These are phyloP conservation scores for Stichopus chloronotus DNA, from an alignment of 35 echinoderm and acorn worm genomes.

Conservation along the genomic window DNA sequence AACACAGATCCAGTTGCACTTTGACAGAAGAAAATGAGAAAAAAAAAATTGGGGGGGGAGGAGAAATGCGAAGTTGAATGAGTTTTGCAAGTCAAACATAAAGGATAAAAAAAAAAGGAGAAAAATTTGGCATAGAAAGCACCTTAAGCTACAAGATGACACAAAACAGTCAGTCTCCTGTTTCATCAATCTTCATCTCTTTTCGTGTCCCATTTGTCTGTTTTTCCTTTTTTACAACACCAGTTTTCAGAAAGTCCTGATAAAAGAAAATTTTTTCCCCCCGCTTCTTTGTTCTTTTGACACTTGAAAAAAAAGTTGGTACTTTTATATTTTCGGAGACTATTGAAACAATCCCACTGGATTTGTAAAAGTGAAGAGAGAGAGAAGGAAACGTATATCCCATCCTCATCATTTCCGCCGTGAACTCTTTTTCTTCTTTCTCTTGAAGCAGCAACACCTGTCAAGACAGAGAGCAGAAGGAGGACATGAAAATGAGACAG, in stretches of 20 bases:
- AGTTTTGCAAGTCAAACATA: background rate
- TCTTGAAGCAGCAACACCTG: constrained; percentile 99
- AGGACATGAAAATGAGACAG: background rate
- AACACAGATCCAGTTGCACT: background rate
- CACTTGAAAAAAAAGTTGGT: constrained; percentile 6
- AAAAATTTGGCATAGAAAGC: constrained; percentile 42
- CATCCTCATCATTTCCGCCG: constrained; percentile 71
- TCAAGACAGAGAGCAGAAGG: constrained; percentile 43
- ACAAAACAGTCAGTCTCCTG: background rate
- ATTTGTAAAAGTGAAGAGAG: background rate
- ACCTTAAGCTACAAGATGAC: constrained; percentile 22
- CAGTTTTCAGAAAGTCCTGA: background rate
- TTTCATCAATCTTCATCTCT: background rate
- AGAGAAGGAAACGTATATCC: background rate
- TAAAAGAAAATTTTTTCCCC: background rate
- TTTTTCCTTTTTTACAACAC: background rate
- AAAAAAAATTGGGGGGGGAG: background rate
- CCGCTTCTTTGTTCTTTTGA: background rate
- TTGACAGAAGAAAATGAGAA: background rate
- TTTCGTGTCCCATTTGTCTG: background rate
- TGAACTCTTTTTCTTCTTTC: constrained; percentile 95
- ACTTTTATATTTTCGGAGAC: background rate
- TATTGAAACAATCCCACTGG: background rate
- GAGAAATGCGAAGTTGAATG: background rate
- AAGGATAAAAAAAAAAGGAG: background rate